Evolutionary conservation across 2,888 invertebrate genomes (phyloP).

Genomic region (Gerris lacustris): DNA sequence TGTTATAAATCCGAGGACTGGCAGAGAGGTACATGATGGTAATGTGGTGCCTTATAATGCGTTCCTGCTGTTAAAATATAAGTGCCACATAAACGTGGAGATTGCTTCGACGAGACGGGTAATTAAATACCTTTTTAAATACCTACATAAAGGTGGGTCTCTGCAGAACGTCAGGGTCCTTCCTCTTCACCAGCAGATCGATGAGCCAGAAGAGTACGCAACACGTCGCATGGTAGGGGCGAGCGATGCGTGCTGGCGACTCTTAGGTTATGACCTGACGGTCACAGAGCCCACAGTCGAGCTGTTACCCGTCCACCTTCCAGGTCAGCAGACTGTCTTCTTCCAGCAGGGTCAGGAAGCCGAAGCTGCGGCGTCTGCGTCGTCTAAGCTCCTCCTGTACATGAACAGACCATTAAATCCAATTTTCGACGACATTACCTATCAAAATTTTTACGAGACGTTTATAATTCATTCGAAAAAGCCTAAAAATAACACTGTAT

Average conservation of each 20-base stretch:
- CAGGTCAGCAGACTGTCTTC: slow-evolving; percentile 12
- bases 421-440: slow-evolving; percentile 12
- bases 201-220: slow-evolving; percentile 22
- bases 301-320: slow-evolving; percentile 18
- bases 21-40: no score
- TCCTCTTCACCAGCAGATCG: slow-evolving; percentile 3
- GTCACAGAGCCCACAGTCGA: slow-evolving; percentile 19
- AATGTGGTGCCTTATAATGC: no score
- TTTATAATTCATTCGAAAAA: slow-evolving; percentile 12
- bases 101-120: slow-evolving; percentile 19
- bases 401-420: slow-evolving; percentile 12
- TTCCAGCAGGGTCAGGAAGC: slow-evolving; percentile 11
- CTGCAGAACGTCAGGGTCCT: slow-evolving; percentile 12
- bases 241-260: slow-evolving; percentile 14
- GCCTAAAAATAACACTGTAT: not conserved
- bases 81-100: slow-evolving; percentile 17
- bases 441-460: slow-evolving; percentile 15
- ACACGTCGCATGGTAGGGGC: slow-evolving; percentile 20
- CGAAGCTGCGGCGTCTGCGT: not conserved
- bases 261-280: slow-evolving; percentile 12
- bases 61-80: no score
- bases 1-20: no score
- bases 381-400: slow-evolving; percentile 16
- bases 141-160: slow-evolving; percentile 17
- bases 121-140: slow-evolving; percentile 20